Conservation (phyloP, 1,140 invertebrate genomes). For the Drosophila lini region DNA sequence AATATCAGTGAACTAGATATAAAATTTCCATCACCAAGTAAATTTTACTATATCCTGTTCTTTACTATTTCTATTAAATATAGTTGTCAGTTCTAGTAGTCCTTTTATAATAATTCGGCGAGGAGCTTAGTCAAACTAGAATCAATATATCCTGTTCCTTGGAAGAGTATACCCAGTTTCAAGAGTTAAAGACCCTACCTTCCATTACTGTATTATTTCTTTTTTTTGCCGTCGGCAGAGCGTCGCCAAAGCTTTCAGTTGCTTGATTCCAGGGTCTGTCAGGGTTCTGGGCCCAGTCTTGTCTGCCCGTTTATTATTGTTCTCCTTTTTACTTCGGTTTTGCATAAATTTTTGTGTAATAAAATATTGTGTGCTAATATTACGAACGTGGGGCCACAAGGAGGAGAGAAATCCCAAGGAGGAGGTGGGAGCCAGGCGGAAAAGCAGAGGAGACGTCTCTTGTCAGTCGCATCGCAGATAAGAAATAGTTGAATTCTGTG, state of each 20-base stretch:
- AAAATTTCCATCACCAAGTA: not conserved
- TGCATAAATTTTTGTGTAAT: constrained; percentile 81
- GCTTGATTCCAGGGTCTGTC: constrained; percentile 27
- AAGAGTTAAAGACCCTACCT: constrained; percentile 3
- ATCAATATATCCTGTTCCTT: too few relatives aligned
- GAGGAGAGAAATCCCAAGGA: constrained; percentile 4
- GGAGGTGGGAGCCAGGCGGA: constrained; percentile 1
- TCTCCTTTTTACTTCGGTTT: constrained; percentile 42
- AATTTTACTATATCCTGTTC: not conserved
- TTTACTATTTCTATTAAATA: not conserved
- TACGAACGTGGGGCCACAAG: constrained; percentile 38
- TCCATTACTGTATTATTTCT: constrained; percentile 20
- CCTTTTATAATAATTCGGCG: not conserved
- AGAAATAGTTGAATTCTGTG: constrained; percentile 42
- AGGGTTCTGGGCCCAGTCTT: constrained; percentile 34
- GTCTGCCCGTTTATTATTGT: constrained; percentile 53
- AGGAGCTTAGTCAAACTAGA: not conserved
- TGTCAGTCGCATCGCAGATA: constrained; percentile 44
- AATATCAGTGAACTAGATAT: not conserved
- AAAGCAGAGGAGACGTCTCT: constrained; percentile 2
- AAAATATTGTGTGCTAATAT: constrained; percentile 77
- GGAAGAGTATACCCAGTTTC: constrained; percentile 19
- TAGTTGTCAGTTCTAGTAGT: not conserved
- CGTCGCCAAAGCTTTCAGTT: constrained; percentile 80
- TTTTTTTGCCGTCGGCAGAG: constrained; percentile 70